Evolutionary conservation across 2,113 vertebrate species (phyloP).

Genomic region (Camelus bactrianus): DNA sequence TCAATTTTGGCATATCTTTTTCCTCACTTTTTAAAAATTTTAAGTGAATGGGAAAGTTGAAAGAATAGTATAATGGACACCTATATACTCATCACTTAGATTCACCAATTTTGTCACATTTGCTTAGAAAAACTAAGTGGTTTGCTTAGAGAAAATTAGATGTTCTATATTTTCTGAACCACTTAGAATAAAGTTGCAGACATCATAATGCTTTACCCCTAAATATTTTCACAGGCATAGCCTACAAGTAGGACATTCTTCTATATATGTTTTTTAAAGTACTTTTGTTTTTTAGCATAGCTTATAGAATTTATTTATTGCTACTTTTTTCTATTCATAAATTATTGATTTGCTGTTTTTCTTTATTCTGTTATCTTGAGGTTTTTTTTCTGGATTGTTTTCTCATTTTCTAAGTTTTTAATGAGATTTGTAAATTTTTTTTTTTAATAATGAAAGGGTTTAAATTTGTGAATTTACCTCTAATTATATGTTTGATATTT

Average conservation of each 20-base stretch:
- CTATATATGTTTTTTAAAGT: not conserved
- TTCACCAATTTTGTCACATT: not conserved
- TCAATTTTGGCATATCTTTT: not conserved
- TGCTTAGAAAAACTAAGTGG: not conserved
- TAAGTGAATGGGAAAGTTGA: slow-evolving; percentile 21
- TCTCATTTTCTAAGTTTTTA: slow-evolving; percentile 14
- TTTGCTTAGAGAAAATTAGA: slow-evolving; percentile 30
- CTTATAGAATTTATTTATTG: not conserved
- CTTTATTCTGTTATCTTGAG: not conserved
- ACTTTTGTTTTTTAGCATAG: not conserved
- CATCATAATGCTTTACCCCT: not conserved
- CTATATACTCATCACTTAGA: not conserved
- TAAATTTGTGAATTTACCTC: not conserved
- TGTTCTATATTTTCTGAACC: slow-evolving; percentile 2
- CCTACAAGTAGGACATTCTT: not conserved
- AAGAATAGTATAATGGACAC: not conserved
- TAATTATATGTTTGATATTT: not conserved
- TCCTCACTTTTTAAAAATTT: slow-evolving; percentile 1
- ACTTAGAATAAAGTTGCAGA: slow-evolving; percentile 1
- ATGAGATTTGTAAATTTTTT: not conserved
- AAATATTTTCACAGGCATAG: not conserved
- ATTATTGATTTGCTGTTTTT: not conserved
- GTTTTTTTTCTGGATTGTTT: not conserved
- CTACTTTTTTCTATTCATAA: not conserved
- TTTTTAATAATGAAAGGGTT: not conserved